Evolutionary conservation across 2,888 invertebrate species (phyloP).

Genomic region (Aphelenchoides bicaudatus): DNA sequence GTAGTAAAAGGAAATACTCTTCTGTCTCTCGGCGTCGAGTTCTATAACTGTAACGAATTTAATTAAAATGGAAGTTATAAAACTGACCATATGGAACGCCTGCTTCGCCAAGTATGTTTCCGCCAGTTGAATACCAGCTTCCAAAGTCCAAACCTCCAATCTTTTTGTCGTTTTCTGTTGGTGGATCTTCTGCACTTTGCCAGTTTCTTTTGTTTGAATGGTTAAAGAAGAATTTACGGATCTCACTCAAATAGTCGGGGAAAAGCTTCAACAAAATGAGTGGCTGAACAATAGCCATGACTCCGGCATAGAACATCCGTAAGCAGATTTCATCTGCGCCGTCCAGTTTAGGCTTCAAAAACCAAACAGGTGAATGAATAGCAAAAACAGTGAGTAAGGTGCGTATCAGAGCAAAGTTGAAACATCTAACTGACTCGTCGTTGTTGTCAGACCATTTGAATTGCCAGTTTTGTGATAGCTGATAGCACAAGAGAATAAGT

Average conservation of each 20-base stretch:
- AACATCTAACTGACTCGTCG: slow-evolving; percentile 26
- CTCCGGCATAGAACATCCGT: slow-evolving; percentile 21
- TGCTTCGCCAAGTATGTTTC: slow-evolving; percentile 33
- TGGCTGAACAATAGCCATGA: slow-evolving; percentile 26
- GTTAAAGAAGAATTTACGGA: slow-evolving; percentile 20
- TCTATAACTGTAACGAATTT: too few relatives aligned
- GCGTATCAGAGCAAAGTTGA: slow-evolving; percentile 26
- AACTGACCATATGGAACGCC: slow-evolving; percentile 31
- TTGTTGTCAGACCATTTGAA: slow-evolving; percentile 38
- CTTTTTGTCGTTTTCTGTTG: slow-evolving; percentile 22
- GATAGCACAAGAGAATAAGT: slow-evolving; percentile 20
- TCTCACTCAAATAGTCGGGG: slow-evolving; percentile 16
- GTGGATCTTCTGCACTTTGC: slow-evolving; percentile 37
- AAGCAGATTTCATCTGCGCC: slow-evolving; percentile 16
- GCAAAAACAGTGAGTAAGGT: slow-evolving; percentile 10
- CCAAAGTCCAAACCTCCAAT: slow-evolving; percentile 29
- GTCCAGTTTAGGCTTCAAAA: slow-evolving; percentile 7
- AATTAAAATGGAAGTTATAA: too few relatives aligned
- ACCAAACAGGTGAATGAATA: slow-evolving; percentile 26
- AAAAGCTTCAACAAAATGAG: slow-evolving; percentile 14
- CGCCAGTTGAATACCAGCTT: slow-evolving; percentile 29
- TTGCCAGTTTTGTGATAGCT: slow-evolving; percentile 29
- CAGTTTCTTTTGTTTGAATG: slow-evolving; percentile 26
- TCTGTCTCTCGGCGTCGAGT: slow-evolving; percentile 31
- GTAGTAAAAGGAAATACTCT: slow-evolving; percentile 37